These are phyloP conservation scores for Drosophila mauritiana DNA, from an alignment of 1,140 invertebrate species.

Conservation along the genomic window DNA sequence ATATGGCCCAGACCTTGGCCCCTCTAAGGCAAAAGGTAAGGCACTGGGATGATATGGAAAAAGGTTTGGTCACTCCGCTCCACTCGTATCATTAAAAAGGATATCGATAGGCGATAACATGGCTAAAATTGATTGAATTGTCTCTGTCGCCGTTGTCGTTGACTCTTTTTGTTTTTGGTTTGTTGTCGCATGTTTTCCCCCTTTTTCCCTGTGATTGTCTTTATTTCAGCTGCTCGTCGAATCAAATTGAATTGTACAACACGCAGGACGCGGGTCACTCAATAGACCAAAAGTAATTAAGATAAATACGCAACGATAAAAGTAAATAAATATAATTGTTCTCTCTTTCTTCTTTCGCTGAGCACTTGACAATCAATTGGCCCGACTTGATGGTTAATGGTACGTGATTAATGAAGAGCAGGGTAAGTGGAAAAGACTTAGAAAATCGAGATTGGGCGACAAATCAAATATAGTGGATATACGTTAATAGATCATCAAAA, in stretches of 20 bases:
- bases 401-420: conserved; percentile 68
- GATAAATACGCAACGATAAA: conserved; percentile 81
- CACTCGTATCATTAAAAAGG: conserved; percentile 76
- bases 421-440: conserved; percentile 2
- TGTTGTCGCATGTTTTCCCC: conserved; percentile 16
- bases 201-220: conserved; percentile 21
- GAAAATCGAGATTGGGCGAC: neutral
- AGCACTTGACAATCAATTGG: conserved; percentile 69
- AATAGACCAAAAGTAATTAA: conserved; percentile 81
- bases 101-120: conserved; percentile 80
- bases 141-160: conserved; percentile 61
- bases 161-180: conserved; percentile 34
- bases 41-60: conserved; percentile 31
- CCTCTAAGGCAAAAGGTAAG: conserved; percentile 37
- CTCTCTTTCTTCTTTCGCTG: conserved; percentile 37
- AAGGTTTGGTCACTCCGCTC: conserved; percentile 67
- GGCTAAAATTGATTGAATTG: conserved; percentile 79
- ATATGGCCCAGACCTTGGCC: conserved; percentile 44
- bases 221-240: conserved; percentile 60
- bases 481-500: neutral
- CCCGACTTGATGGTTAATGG: conserved; percentile 50
- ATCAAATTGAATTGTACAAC: conserved; percentile 76
- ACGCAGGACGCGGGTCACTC: conserved; percentile 48
- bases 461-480: conserved; percentile 4
- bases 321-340: conserved; percentile 82